Percentiles rank a stretch among this genome's conserved stretches.
Conservation (phyloP, 2,888 invertebrate species). For the Cyaniris semiargus region DNA sequence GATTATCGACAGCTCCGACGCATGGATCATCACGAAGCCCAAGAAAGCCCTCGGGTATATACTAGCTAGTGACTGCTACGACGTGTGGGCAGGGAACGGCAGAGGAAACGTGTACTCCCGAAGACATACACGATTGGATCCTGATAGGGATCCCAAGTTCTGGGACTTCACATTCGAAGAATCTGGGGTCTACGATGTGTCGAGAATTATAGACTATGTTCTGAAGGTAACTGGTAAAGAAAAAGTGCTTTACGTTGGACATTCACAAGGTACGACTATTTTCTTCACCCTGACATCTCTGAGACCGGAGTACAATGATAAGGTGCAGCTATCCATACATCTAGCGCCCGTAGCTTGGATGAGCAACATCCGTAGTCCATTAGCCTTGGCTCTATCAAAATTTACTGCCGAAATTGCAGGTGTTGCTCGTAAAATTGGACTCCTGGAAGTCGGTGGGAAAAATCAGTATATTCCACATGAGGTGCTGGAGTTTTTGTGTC, state of each 20-base stretch:
- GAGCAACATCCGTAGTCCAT: constrained; percentile 61
- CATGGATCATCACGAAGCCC: constrained; percentile 60
- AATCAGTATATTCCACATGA: constrained; percentile 63
- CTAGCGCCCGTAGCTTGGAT: constrained; percentile 68
- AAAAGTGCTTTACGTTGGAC: constrained; percentile 82
- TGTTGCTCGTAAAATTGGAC: constrained; percentile 63
- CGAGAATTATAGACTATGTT: constrained; percentile 76
- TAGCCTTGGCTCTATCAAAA: constrained; percentile 40
- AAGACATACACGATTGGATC: constrained; percentile 66
- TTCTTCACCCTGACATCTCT: constrained; percentile 73
- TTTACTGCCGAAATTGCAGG: not conserved
- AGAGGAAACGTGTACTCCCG: constrained; percentile 82
- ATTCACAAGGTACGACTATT: constrained; percentile 82
- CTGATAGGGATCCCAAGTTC: constrained; percentile 56
- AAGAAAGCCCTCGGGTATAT: constrained; percentile 47
- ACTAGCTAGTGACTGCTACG: constrained; percentile 75
- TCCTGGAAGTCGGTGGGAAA: constrained; percentile 83
- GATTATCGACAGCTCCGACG: constrained; percentile 50
- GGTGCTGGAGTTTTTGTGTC: constrained; percentile 59
- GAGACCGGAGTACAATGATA: constrained; percentile 75
- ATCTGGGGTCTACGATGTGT: constrained; percentile 84
- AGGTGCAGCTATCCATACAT: constrained; percentile 69
- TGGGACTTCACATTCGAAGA: constrained; percentile 84
- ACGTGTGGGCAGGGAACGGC: constrained; percentile 61
- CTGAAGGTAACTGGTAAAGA: constrained; percentile 65